phyloP scores from a whole-genome alignment of 2,888 invertebrate species.

The Coecobrya sp. region DNA sequence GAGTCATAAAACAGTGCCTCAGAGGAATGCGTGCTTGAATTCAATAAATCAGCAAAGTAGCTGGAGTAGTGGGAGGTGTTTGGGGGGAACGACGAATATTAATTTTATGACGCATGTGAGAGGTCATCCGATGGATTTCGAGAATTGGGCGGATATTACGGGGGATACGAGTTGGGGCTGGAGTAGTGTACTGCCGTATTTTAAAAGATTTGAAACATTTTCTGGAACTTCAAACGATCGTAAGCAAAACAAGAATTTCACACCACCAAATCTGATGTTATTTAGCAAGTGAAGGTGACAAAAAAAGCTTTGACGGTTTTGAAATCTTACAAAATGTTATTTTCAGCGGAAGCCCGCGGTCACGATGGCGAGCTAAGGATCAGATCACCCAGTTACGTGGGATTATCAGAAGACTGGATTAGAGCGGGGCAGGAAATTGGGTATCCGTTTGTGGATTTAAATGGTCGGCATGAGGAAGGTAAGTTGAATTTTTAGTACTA shows the following conservation, averaged over 20 bases:
- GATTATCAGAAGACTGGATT: slow-evolving; percentile 78
- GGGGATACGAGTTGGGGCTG: slow-evolving; percentile 76
- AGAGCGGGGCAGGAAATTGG: slow-evolving; percentile 84
- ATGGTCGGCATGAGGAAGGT: slow-evolving; percentile 67
- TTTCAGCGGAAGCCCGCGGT: slow-evolving; percentile 79
- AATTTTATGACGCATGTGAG: slow-evolving; percentile 76
- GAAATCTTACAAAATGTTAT: neutral
- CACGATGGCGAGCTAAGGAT: slow-evolving; percentile 82
- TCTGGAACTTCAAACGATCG: slow-evolving; percentile 67
- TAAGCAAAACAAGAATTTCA: no score
- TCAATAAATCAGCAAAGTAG: slow-evolving; percentile 79
- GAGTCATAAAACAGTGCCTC: slow-evolving; percentile 76
- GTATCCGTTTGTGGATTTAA: slow-evolving; percentile 78
- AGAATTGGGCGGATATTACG: slow-evolving; percentile 70
- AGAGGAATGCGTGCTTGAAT: slow-evolving; percentile 72
- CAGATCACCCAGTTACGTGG: slow-evolving; percentile 89
- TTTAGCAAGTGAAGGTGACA: no score
- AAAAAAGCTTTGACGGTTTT: neutral
- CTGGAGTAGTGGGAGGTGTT: slow-evolving; percentile 68
- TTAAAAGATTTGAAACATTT: slow-evolving; percentile 74
- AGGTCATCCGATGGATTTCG: slow-evolving; percentile 72
- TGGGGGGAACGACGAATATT: slow-evolving; percentile 73
- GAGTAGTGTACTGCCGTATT: slow-evolving; percentile 68
- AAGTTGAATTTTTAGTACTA: neutral
- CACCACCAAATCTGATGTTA: no score